Conservation (phyloP, 2,113 vertebrate species). For the Malaclemys terrapin region DNA sequence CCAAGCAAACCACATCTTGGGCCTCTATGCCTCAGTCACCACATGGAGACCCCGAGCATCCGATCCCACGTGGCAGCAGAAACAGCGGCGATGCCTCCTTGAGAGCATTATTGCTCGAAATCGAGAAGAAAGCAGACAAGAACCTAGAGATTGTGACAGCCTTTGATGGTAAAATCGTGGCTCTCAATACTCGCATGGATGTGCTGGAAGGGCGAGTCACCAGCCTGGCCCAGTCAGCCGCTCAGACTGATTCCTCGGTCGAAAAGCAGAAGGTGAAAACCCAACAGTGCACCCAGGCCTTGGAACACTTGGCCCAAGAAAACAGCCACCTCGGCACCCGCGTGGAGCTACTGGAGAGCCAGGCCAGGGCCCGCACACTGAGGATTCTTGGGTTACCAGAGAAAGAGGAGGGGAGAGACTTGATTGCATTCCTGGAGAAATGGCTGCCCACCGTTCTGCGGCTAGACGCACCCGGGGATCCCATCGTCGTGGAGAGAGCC, state of each 20-base stretch:
- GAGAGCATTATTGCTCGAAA: not conserved
- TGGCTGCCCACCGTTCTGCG: not conserved
- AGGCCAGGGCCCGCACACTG: not conserved
- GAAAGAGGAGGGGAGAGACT: not conserved
- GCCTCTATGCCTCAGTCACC: rapidly evolving
- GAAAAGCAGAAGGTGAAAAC: not conserved
- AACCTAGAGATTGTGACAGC: not conserved
- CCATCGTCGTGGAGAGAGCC: not conserved
- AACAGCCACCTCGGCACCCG: rapidly evolving
- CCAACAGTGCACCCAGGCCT: not conserved
- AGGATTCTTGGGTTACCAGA: not conserved
- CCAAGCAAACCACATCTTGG: not conserved
- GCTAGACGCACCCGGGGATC: not conserved
- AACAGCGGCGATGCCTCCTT: not conserved
- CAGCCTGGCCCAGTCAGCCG: not conserved
- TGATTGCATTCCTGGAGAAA: not conserved
- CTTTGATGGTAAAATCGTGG: not conserved
- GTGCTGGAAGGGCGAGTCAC: not conserved
- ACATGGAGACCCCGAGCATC: rapidly evolving
- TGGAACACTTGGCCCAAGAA: not conserved
- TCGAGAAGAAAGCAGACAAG: not conserved
- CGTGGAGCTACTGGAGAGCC: not conserved
- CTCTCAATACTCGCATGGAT: not conserved
- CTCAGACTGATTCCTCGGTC: not conserved
- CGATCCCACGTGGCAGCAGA: not conserved